phyloP scores from a whole-genome alignment of 2,888 invertebrate species.

The Blera fallax region DNA sequence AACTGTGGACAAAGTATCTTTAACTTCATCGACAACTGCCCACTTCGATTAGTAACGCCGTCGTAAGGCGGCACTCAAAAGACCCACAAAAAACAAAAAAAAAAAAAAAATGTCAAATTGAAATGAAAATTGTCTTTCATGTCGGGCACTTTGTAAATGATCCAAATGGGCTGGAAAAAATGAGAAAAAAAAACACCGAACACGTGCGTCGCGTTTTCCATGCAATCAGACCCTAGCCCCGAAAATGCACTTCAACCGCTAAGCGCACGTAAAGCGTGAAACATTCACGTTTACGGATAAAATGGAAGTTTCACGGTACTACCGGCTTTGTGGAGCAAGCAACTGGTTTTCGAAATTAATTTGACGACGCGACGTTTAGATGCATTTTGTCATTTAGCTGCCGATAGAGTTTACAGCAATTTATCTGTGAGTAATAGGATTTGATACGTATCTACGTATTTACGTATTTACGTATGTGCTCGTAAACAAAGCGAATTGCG shows the following conservation, averaged over 20 bases:
- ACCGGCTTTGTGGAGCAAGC: slow-evolving; percentile 1
- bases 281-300: slow-evolving; percentile 1
- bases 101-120: slow-evolving; percentile 49
- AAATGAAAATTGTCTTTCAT: slow-evolving; percentile 53
- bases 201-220: not conserved
- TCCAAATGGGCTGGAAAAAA: slow-evolving; percentile 5
- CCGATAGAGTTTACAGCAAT: slow-evolving; percentile 2
- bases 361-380: slow-evolving; percentile 35
- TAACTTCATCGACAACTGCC: slow-evolving; percentile 42
- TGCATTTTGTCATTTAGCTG: slow-evolving; percentile 41
- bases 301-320: slow-evolving; percentile 22
- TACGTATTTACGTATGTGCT: too few relatives aligned
- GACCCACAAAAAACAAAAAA: slow-evolving; percentile 33
- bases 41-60: slow-evolving; percentile 38
- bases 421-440: slow-evolving; percentile 16
- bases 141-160: slow-evolving; percentile 30
- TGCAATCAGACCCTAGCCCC: not conserved
- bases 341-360: slow-evolving; percentile 37
- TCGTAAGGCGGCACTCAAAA: slow-evolving; percentile 46
- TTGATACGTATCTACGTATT: too few relatives aligned
- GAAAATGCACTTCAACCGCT: not conserved
- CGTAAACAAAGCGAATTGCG: slow-evolving; percentile 7
- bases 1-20: slow-evolving; percentile 14
- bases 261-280: slow-evolving; percentile 11
- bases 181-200: not conserved